These are phyloP conservation scores for Phytoseiulus persimilis DNA, from an alignment of 2,888 invertebrate species.

Conservation along the genomic window DNA sequence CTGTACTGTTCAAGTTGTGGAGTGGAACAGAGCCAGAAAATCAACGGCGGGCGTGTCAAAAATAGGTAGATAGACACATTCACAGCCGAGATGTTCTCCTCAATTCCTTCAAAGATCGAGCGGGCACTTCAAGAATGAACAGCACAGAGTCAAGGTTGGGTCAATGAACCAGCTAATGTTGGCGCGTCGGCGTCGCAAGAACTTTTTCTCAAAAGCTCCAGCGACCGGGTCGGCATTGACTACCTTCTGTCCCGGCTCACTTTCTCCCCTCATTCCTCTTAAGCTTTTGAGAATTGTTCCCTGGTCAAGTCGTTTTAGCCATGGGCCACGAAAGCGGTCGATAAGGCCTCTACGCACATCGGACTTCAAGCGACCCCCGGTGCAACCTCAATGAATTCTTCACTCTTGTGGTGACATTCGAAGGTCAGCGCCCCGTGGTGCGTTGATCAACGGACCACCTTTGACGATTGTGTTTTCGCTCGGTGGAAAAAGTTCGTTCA, in stretches of 20 bases:
- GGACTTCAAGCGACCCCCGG: background rate
- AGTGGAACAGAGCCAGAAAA: no score
- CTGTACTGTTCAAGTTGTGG: no score
- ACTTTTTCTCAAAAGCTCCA: background rate
- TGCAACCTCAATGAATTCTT: background rate
- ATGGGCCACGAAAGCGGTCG: background rate
- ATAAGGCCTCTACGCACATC: background rate
- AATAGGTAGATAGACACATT: no score
- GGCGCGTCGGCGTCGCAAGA: background rate
- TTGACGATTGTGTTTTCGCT: background rate
- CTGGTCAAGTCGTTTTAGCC: background rate
- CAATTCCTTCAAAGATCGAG: no score
- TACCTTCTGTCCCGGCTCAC: background rate
- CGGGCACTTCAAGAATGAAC: no score
- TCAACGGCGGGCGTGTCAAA: no score
- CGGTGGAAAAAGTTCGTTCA: background rate
- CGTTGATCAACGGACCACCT: background rate
- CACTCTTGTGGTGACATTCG: background rate
- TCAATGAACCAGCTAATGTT: background rate
- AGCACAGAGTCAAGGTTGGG: background rate
- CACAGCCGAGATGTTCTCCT: no score
- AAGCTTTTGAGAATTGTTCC: background rate
- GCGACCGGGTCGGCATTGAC: background rate
- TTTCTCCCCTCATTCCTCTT: background rate
- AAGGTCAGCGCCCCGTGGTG: background rate